Conservation (phyloP, 1,140 invertebrate species). For the Drosophila ercepeae region DNA sequence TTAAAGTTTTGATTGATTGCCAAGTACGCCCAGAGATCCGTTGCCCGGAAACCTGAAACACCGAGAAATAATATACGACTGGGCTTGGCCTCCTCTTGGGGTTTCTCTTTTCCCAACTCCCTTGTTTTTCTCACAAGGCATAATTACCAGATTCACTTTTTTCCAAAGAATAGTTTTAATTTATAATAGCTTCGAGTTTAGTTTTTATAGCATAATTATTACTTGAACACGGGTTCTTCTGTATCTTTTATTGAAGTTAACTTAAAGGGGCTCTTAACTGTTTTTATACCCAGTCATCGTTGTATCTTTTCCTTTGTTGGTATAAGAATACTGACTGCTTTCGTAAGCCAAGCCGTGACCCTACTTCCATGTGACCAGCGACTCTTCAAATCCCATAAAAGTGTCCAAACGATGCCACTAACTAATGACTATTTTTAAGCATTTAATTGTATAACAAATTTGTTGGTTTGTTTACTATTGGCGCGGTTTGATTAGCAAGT, state of each 20-base stretch:
- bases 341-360: neutral
- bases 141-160: conserved; percentile 45
- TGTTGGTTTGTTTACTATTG: conserved; percentile 32
- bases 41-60: conserved; percentile 27
- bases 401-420: neutral
- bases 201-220: conserved; percentile 9
- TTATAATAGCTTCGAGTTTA: neutral
- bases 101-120: conserved; percentile 29
- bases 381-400: neutral
- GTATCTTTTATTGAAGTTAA: neutral
- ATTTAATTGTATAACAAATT: conserved; percentile 22
- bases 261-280: neutral
- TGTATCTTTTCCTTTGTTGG: too few species aligned
- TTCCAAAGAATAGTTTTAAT: conserved; percentile 8
- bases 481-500: conserved; percentile 18
- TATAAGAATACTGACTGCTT: neutral
- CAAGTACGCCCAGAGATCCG: conserved; percentile 38
- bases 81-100: conserved; percentile 10
- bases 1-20: conserved; percentile 50
- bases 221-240: neutral
- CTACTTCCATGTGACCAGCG: conserved; percentile 14
- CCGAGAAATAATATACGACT: conserved; percentile 21
- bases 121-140: conserved; percentile 7
- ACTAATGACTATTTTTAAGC: conserved; percentile 5
- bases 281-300: neutral